These are phyloP conservation scores for Hydra vulgaris DNA, from an alignment of 30 jellyfish, hydroid and myxozoan genomes.

Conservation along the genomic window DNA sequence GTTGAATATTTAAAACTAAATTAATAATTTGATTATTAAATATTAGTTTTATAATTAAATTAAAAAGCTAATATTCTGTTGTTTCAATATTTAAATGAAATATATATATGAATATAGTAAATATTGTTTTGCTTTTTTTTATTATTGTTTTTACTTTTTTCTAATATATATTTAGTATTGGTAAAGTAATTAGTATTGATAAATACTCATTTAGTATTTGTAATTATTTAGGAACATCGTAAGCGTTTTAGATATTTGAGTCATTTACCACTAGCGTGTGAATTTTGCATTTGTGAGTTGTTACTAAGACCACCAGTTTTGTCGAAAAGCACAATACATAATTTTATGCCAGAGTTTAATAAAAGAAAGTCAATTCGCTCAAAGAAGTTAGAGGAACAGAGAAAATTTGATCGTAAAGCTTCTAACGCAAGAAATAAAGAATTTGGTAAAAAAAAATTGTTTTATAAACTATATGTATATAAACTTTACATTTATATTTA, in stretches of 20 bases:
- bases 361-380: slow-evolving; percentile 49
- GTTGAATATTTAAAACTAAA: neutral
- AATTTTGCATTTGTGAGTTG: slow-evolving; percentile 72
- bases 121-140: neutral
- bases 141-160: neutral
- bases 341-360: slow-evolving; percentile 58
- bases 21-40: too few species aligned
- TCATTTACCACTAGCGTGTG: slow-evolving; percentile 81
- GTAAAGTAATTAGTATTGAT: too few species aligned
- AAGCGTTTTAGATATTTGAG: slow-evolving; percentile 73
- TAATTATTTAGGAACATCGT: slow-evolving; percentile 79
- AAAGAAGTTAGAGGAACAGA: slow-evolving; percentile 62
- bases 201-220: too few species aligned
- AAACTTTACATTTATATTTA: too few species aligned
- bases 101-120: too few species aligned
- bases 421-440: slow-evolving; percentile 10
- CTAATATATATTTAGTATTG: too few species aligned
- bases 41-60: neutral
- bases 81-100: too few species aligned
- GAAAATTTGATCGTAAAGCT: slow-evolving; percentile 43
- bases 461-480: too few species aligned
- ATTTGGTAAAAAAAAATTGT: slow-evolving; percentile 19
- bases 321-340: slow-evolving; percentile 59
- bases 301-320: slow-evolving; percentile 65
- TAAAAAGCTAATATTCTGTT: too few species aligned